Base-by-base conservation (phyloP, 2,888 invertebrate species). In the Liodrosophila aerea region DNA sequence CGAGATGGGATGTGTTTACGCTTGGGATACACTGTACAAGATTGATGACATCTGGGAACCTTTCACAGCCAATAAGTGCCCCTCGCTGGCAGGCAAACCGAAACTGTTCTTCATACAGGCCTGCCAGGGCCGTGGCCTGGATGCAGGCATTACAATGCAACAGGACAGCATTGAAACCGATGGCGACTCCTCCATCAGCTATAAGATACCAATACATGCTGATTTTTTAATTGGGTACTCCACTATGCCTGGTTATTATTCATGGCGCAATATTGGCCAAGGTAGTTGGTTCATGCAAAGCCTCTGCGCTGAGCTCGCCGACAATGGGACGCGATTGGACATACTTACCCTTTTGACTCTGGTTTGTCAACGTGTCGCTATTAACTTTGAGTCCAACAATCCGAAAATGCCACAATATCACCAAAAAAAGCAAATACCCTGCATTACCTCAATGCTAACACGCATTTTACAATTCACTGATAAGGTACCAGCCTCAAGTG, bases 61-160 rank as follows among this genome's bases (percentile, higher is more conserved):
- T 9, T 41, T 41, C 27, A 41, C 27, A 1, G 7, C n/a, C 12
- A 27, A 46, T 4, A 34, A 36, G 9, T 46, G 34, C 13, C 2
- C 11, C 4, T 33, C 44, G 11, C 12, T 41, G 40, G 40, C 40
- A 3, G 27, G 40, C 8, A 41, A 43, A 31, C 29, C 43, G 40
- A 43, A 13, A 29, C 9, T 30, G 5, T 43, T 43, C 18, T 29
- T 43, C 8, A 9, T 41, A 29, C 40, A 41, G 9, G 40, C 40
- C 9, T 41, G 40, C 11, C 27, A 27, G 12, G 40, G 40, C 27
- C 1, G 1, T 8, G 0, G 12, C 1, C 5, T 4, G 13, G 40
- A 41, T 27, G 1, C 8, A 8, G 40, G 40, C 8, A 7, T 9
- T 4, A 41, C 27, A 3, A 1, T 41, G 3, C 1, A 27, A 40